Percentiles rank a stretch among this genome's conserved stretches.
Conservation (phyloP, 2,888 invertebrate genomes). For the Leptopterna dolabrata region DNA sequence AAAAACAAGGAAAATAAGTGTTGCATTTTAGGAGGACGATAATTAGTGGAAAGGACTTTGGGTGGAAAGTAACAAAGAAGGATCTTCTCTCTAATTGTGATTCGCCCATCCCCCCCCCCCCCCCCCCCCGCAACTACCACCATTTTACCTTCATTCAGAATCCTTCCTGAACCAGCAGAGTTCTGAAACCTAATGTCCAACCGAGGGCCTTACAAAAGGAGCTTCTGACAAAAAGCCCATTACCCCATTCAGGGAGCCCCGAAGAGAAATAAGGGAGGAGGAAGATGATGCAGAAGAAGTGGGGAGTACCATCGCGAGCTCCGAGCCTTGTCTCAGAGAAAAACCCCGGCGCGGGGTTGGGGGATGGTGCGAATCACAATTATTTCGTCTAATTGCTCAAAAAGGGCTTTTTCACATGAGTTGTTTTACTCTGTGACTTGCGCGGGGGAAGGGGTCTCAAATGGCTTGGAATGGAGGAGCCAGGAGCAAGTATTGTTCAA, state of each 20-base stretch:
- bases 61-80: slow-evolving; percentile 47
- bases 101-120: not conserved
- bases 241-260: slow-evolving; percentile 24
- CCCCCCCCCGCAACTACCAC: not conserved
- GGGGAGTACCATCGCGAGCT: not conserved
- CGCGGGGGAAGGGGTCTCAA: slow-evolving; percentile 29
- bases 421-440: slow-evolving; percentile 49
- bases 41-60: slow-evolving; percentile 33
- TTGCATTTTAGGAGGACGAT: slow-evolving; percentile 43
- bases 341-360: not conserved
- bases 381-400: slow-evolving; percentile 59
- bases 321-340: slow-evolving; percentile 12
- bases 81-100: slow-evolving; percentile 48
- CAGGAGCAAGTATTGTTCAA: slow-evolving; percentile 52
- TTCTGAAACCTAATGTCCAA: slow-evolving; percentile 50
- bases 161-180: slow-evolving; percentile 24
- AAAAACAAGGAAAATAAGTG: slow-evolving; percentile 44
- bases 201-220: slow-evolving; percentile 20
- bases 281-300: not conserved
- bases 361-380: slow-evolving; percentile 57
- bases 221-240: slow-evolving; percentile 50
- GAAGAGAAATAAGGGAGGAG: slow-evolving; percentile 16
- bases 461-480: slow-evolving; percentile 52
- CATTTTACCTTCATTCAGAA: slow-evolving; percentile 7
- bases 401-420: slow-evolving; percentile 59